phyloP scores from a whole-genome alignment of 1,140 invertebrate genomes.

The Drosophila santomea region DNA sequence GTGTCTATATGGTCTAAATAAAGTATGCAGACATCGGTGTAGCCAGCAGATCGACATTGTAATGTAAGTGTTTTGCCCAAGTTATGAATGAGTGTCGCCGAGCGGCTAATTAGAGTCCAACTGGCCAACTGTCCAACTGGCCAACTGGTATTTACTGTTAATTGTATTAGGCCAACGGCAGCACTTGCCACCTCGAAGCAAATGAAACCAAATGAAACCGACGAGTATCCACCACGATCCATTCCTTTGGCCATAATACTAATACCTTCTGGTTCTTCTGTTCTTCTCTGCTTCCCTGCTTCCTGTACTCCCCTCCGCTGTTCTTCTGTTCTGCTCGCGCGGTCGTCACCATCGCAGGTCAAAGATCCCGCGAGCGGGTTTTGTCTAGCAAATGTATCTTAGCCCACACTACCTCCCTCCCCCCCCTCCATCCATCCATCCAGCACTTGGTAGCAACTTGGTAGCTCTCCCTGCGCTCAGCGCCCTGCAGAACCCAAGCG shows the following conservation, averaged over 20 bases:
- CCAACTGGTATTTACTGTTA: conserved; percentile 81
- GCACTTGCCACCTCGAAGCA: conserved; percentile 65
- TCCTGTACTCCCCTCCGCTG: neutral
- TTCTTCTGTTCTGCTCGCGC: conserved; percentile 47
- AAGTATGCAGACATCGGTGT: conserved; percentile 60
- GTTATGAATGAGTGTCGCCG: conserved; percentile 25
- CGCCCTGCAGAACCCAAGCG: conserved; percentile 46
- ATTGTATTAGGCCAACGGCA: conserved; percentile 67
- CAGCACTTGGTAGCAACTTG: conserved; percentile 1
- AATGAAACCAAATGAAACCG: conserved; percentile 2
- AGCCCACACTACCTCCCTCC: conserved; percentile 8
- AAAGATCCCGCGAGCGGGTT: conserved; percentile 82
- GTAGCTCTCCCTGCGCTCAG: conserved; percentile 36
- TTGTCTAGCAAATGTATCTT: conserved; percentile 74
- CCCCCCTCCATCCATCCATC: conserved; percentile 1
- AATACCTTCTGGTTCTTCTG: conserved; percentile 3
- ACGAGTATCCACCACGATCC: conserved; percentile 58
- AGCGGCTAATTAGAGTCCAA: conserved; percentile 61
- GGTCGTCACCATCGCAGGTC: conserved; percentile 79
- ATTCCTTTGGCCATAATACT: conserved; percentile 9
- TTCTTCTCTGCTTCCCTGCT: neutral
- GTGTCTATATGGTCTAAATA: conserved; percentile 43
- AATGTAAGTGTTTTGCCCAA: conserved; percentile 54
- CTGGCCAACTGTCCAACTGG: conserved; percentile 25
- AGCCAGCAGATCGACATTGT: conserved; percentile 44